Evolutionary conservation across 2,888 invertebrate genomes (phyloP), one percentile per base, ranked within the genome.

Genomic region (Cheilosia scutellata): DNA sequence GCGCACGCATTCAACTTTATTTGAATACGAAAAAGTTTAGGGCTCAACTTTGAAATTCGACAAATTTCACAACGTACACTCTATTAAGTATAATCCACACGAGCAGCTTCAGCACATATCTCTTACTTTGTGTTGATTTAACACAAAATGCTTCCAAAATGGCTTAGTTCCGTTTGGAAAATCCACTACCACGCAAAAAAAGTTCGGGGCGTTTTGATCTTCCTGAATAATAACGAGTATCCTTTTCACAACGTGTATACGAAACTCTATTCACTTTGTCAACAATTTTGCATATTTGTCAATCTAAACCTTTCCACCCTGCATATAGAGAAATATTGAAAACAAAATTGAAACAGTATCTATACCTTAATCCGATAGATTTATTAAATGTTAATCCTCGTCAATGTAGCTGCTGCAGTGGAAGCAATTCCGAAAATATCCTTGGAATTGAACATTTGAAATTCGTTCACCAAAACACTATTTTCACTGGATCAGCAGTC

Each of bases 311-410:
- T 7, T 9, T 16, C 9, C 20, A 6, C 20, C 20, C 4, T 6
- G 16, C 47, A 16, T 27, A 13, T 29, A 5, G 1, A 58, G 4
- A 40, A 49, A 51, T 29, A 1, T 20, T 20, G n/a, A n/a, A n/a
- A n/a, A n/a, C n/a, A 42, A 40, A 71, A 11, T 29, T 40, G 11
- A 49, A 16, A 6, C 37, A 42, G 51, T 44, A 11, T 49, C 49
- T 33, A 25, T 77, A 77, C 77, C 77, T 77, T 49, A 65, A 58
- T 78, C 78, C 65, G 71, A 58, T 60, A 58, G 57, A 65, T 65
- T 37, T 71, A 58, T 65, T 79, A 51, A 72, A 79, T 79, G 25
- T 25, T 79, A 51, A 72, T 72, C 78, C 78, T 65, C 31, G 40
- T 55, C 63, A 13, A 5, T 57, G 63, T 25, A 27, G 33, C 47